Evolutionary conservation across 2,113 vertebrate species (phyloP), one percentile per base, ranked within the genome.

Genomic region (Apteryx mantelli): DNA sequence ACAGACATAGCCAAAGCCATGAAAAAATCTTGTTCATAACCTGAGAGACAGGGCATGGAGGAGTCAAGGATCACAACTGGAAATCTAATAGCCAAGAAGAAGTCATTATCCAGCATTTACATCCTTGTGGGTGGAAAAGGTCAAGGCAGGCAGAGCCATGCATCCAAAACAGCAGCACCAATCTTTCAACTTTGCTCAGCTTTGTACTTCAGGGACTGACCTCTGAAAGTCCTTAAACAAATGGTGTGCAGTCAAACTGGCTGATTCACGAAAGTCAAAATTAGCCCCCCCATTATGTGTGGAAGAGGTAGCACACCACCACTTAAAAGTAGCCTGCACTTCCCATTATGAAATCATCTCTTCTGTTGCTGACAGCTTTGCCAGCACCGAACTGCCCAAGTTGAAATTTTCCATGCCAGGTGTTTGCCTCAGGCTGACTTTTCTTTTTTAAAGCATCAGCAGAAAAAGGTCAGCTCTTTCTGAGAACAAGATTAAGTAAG

Each of bases 401-500:
- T 12, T 86, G 86, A 95, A 86, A 74, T 38, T 48, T 81, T 95
- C 73, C 82, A 83, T 0, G 2, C 73, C 96, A 88, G 80, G 82
- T 77, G 55, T 78, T 78, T 86, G 86, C 92, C 90, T 93, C 66
- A 74, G 85, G 89, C 78, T 88, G 69, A 87, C 66, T 85, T 93
- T 76, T 88, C 66, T 46, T 88, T 91, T 86, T 66, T 60, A 9
- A 94, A 79, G 56, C 15, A n/a, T 95, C 87, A 94, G 85, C 53
- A 93, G 78, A 48, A 85, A 91, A 94, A 87, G 78, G 61, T 85
- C 86, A 96, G 8, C 26, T 66, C 48, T 71, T 96, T 89, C 87
- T 42, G 53, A 95, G 91, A 94, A 87, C n/a, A 79, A 48, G 84
- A 88, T 82, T 53, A 87, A 66, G 15, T 26, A 65, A 92, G 80